These are phyloP conservation scores for Chiloscyllium punctatum DNA, from an alignment of 2,797 vertebrate genomes.

Conservation along the genomic window DNA sequence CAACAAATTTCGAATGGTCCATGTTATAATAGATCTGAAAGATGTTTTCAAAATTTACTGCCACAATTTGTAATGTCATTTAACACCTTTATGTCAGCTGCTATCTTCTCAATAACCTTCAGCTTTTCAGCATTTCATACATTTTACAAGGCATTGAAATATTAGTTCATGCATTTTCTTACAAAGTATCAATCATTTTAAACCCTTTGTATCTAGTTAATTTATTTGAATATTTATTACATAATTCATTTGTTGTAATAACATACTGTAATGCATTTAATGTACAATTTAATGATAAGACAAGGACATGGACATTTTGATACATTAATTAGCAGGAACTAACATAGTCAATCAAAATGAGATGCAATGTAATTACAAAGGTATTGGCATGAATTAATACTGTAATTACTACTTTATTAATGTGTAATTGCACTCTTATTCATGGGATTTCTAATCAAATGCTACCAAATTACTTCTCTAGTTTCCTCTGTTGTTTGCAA, in stretches of 20 bases:
- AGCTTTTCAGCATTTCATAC: neutral
- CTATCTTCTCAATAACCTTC: neutral
- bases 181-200: neutral
- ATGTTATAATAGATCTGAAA: neutral
- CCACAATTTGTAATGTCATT: neutral
- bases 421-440: constrained; percentile 20
- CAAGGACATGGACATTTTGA: neutral
- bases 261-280: constrained; percentile 10
- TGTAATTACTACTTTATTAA: constrained; percentile 31
- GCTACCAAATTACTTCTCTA: constrained; percentile 10
- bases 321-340: neutral
- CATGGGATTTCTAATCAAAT: constrained; percentile 15
- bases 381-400: constrained; percentile 23
- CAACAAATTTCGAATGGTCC: neutral
- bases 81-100: neutral
- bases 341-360: constrained; percentile 27
- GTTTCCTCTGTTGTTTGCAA: constrained; percentile 2
- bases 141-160: neutral
- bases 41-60: neutral
- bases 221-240: constrained; percentile 3
- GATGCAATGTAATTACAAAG: constrained; percentile 29
- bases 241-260: neutral
- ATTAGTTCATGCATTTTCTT: neutral
- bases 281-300: constrained; percentile 22
- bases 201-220: neutral